A percentile compares a stretch with the other conserved stretches of the same genome.
Evolutionary conservation across 2,888 invertebrate genomes (phyloP).

Genomic region (Copidosoma aretas): DNA sequence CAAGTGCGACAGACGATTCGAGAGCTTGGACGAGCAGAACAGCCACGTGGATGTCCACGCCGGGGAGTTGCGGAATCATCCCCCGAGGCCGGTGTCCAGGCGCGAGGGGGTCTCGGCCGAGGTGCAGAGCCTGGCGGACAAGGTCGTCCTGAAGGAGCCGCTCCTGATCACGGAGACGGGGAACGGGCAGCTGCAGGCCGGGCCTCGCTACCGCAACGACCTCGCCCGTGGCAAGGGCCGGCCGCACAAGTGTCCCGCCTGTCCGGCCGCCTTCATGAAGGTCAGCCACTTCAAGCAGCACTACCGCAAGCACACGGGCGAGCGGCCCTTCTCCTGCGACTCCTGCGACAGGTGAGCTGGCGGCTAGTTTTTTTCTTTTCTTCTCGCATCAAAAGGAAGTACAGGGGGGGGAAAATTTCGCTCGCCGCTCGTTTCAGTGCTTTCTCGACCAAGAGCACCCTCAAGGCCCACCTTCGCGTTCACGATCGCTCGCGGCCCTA

Average conservation of each 20-base stretch:
- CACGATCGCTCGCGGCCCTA: conserved; percentile 65
- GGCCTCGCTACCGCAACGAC: conserved; percentile 52
- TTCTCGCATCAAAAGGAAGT: no score
- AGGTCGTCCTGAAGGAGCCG: conserved; percentile 66
- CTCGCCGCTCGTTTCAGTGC: conserved; percentile 51
- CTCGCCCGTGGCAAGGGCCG: conserved; percentile 56
- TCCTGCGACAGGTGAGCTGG: conserved; percentile 56
- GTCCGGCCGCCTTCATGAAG: conserved; percentile 66
- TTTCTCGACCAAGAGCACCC: conserved; percentile 66
- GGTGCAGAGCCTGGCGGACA: conserved; percentile 55
- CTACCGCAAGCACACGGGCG: conserved; percentile 58
- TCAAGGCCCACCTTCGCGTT: conserved; percentile 67
- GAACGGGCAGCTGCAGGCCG: conserved; percentile 53
- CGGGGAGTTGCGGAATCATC: no score
- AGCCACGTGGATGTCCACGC: conserved; percentile 50
- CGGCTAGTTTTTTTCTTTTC: background rate
- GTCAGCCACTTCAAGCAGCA: conserved; percentile 68
- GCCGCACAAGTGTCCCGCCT: conserved; percentile 63
- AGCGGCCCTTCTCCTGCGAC: conserved; percentile 60
- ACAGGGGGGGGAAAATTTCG: no score
- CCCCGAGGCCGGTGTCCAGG: background rate
- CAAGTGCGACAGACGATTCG: conserved; percentile 60
- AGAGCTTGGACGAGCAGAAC: conserved; percentile 56
- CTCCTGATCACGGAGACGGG: conserved; percentile 65
- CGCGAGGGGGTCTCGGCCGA: conserved; percentile 51